Evolutionary conservation across 2,888 invertebrate species (phyloP).

Genomic region (Cataglyphis rosenhaueri): DNA sequence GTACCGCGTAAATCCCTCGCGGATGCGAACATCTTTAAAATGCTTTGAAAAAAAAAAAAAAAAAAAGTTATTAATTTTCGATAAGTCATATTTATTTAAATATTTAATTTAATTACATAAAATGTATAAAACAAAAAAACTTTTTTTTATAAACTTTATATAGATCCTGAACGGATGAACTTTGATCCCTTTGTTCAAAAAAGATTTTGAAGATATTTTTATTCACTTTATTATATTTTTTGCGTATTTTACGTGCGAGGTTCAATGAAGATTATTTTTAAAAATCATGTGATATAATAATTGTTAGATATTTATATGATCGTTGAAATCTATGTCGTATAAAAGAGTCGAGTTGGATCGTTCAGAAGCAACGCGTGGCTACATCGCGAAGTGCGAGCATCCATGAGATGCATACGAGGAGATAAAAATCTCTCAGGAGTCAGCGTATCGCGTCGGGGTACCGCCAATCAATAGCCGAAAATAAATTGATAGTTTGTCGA

Average conservation of each 20-base stretch:
- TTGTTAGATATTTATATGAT: not conserved
- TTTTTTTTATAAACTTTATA: not conserved
- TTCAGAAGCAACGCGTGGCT: too few species aligned
- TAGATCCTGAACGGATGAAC: not conserved
- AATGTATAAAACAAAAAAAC: not conserved
- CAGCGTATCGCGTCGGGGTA: slow-evolving; percentile 48
- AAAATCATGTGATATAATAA: not conserved
- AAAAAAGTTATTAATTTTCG: not conserved
- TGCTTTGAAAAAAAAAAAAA: not conserved
- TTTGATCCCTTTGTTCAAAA: not conserved
- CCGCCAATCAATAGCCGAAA: slow-evolving; percentile 78
- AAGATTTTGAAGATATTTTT: not conserved
- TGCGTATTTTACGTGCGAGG: not conserved
- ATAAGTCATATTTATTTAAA: not conserved
- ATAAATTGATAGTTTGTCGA: slow-evolving; percentile 85
- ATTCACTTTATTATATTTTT: not conserved
- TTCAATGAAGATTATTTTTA: not conserved
- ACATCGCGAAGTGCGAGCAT: not conserved
- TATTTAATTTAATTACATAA: not conserved
- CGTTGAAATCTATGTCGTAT: not conserved
- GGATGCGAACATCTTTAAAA: not conserved
- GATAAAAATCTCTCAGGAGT: slow-evolving; percentile 49
- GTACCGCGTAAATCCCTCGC: not conserved
- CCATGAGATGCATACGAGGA: not conserved
- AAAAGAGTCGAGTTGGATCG: not conserved